These are phyloP conservation scores for Artemisiospiza belli DNA, from an alignment of 2,113 vertebrate genomes.

Conservation along the genomic window DNA sequence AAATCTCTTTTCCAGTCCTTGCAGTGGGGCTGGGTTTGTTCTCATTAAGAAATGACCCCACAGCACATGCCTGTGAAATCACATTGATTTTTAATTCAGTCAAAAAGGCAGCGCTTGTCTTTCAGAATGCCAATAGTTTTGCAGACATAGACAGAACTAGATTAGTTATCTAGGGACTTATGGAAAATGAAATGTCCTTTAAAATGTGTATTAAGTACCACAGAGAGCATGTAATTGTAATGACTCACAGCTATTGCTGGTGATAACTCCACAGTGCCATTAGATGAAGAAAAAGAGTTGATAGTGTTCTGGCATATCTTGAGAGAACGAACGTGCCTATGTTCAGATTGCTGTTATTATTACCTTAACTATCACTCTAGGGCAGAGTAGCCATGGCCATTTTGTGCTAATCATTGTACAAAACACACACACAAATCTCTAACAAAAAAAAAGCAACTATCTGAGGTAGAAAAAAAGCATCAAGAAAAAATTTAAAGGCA, in stretches of 20 bases:
- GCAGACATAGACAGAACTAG: neutral
- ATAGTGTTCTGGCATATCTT: neutral
- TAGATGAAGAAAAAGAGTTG: neutral
- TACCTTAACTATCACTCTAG: neutral
- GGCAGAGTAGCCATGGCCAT: neutral
- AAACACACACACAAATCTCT: neutral
- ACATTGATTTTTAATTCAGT: neutral
- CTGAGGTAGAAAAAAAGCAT: neutral
- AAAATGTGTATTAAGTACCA: neutral
- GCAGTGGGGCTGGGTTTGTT: neutral
- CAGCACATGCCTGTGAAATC: neutral
- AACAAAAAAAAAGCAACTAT: neutral
- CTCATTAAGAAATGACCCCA: neutral
- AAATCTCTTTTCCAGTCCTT: neutral
- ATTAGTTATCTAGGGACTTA: neutral
- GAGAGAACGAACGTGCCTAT: neutral
- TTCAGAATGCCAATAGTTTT: neutral
- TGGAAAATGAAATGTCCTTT: conserved; percentile 1
- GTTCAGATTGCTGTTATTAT: neutral
- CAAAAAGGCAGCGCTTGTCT: neutral
- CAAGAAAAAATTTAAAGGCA: neutral
- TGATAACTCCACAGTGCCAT: neutral
- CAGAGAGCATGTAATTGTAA: neutral
- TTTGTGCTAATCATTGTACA: neutral
- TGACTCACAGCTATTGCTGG: neutral